Conservation (phyloP, 2,888 invertebrate species). For the Minunthozetes semirufus region DNA sequence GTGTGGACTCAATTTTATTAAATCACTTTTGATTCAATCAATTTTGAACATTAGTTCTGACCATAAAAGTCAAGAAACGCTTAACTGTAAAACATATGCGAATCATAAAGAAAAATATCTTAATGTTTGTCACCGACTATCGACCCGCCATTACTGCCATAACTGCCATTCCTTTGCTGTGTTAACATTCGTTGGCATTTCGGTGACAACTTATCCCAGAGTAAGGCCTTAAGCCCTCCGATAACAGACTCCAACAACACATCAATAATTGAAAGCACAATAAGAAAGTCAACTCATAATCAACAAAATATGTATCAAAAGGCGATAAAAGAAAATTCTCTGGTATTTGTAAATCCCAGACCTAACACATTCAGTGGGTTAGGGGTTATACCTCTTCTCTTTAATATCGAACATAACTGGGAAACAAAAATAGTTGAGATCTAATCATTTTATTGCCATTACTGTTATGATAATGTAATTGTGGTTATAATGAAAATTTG, state of each 20-base stretch:
- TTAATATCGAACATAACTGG: no score
- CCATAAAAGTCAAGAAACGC: not conserved
- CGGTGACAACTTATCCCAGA: not conserved
- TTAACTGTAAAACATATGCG: not conserved
- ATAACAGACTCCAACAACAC: slow-evolving; percentile 2
- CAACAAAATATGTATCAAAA: no score
- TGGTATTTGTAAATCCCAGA: no score
- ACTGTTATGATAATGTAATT: no score
- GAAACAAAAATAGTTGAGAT: no score
- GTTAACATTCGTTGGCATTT: not conserved
- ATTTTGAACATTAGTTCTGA: not conserved
- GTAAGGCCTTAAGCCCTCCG: slow-evolving; percentile 6
- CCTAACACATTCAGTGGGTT: no score
- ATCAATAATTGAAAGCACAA: slow-evolving; percentile 8
- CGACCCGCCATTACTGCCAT: not conserved
- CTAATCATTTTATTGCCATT: no score
- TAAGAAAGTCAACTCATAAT: no score
- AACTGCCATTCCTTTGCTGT: not conserved
- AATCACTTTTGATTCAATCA: slow-evolving; percentile 5
- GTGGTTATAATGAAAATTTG: no score
- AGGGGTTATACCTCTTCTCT: no score
- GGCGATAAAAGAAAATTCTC: no score
- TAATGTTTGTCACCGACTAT: not conserved
- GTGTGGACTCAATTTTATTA: not conserved
- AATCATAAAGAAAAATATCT: not conserved